Evolutionary conservation across 2,888 invertebrate species (phyloP), one percentile per base, ranked within the genome.

Genomic region (Synanthedon andrenaeformis): DNA sequence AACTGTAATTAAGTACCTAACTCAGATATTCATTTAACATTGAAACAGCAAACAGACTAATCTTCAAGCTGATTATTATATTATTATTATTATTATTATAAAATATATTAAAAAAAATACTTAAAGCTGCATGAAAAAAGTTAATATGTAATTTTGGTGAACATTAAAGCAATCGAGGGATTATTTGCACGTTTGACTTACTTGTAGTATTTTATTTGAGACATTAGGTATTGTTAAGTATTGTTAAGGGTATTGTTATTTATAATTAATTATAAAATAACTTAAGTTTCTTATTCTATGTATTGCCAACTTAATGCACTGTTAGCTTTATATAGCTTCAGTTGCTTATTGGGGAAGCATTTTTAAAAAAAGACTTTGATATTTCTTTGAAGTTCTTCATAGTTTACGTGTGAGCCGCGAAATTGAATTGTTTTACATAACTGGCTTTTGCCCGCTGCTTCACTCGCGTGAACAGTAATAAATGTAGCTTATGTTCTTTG

Each of bases 41-140:
- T 49, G 14, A 78, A 74, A 72, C 77, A 71, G 70, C 71, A 72
- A 64, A 66, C 67, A 69, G 70, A 67, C 59, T 57, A 63, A 62
- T 66, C 60, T 72, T 66, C 12, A 79, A 70, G 73, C 80, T 76
- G 72, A 70, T 66, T 80, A 72, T 74, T 70, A 72, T 75, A 74
- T 70, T 65, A 67, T 68, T 72, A 65, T 64, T 75, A 74, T 70
- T 65, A 67, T 68, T 72, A 65, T 64, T 67, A 62, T 5, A 23
- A 23, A 23, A 23, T 65, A 64, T 71, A 76, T 35, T 35, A 35
- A 10, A 23, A 5, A 35, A 35, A 35, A 72, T 69, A 3, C 17
- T 6, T 51, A 72, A 67, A 68, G 79, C 75, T 85, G 85, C 85
- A 84, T 85, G 85, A 76, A 60, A 71, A 71, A 74, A 60, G 72